Percentiles rank a stretch among this genome's conserved stretches.
These are phyloP conservation scores for Mormyrus hasselquistii DNA, from an alignment of 2,797 vertebrate species.

Conservation along the genomic window DNA sequence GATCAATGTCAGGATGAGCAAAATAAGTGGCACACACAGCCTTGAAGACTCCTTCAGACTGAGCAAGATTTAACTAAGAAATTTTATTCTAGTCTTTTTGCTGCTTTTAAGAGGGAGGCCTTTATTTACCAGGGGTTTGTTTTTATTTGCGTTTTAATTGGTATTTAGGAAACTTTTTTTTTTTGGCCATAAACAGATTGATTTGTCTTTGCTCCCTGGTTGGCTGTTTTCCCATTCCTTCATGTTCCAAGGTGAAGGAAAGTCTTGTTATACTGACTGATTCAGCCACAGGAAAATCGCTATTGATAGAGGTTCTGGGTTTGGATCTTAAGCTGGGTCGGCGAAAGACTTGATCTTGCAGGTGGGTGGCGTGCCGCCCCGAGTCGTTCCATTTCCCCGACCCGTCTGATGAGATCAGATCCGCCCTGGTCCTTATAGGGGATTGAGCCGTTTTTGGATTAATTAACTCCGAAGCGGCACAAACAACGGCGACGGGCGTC, in stretches of 20 bases:
- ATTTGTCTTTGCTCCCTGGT: background rate
- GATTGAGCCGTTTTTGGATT: background rate
- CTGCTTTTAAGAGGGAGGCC: constrained; percentile 11
- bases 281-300: background rate
- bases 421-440: background rate
- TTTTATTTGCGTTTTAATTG: constrained; percentile 16
- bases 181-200: background rate
- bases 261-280: background rate
- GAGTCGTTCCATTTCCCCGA: background rate
- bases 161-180: background rate
- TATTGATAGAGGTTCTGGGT: background rate
- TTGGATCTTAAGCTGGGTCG: background rate
- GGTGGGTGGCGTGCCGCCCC: background rate
- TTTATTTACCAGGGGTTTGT: constrained; percentile 15
- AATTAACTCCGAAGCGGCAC: background rate
- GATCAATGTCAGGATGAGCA: background rate
- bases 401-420: background rate
- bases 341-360: background rate
- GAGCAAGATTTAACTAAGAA: background rate
- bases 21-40: background rate
- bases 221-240: background rate
- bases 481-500: background rate
- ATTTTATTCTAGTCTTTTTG: background rate
- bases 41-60: background rate
- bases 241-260: background rate